Evolutionary conservation across 2,797 vertebrate genomes (phyloP).

Genomic region (Phaenicophaeus curvirostris): DNA sequence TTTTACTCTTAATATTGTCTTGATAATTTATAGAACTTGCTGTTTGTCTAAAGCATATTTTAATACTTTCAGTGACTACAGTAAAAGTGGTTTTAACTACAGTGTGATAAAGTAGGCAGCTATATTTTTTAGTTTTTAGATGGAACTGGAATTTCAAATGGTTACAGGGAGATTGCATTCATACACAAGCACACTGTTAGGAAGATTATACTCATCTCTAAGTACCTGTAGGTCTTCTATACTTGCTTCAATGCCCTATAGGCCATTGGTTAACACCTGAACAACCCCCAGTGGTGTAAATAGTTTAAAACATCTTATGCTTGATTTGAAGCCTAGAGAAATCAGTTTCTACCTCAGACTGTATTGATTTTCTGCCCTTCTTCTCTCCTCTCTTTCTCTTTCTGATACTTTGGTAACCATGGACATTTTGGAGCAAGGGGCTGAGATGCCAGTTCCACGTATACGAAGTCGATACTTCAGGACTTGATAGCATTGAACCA

Average conservation of each 20-base stretch:
- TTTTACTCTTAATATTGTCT: not conserved
- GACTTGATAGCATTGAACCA: not conserved
- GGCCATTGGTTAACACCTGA: not conserved
- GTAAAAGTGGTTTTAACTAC: not conserved
- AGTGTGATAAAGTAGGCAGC: not conserved
- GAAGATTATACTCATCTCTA: not conserved
- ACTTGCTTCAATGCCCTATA: not conserved
- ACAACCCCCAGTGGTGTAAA: not conserved
- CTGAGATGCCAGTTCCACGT: not conserved
- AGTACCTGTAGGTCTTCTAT: not conserved
- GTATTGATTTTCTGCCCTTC: not conserved
- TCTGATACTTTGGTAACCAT: not conserved
- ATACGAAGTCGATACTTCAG: not conserved
- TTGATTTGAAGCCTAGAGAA: not conserved
- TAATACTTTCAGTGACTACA: not conserved
- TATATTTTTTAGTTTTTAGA: not conserved
- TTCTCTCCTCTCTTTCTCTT: not conserved
- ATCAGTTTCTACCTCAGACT: not conserved
- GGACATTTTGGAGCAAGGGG: not conserved
- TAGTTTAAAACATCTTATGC: not conserved
- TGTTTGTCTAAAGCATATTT: not conserved
- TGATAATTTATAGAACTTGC: not conserved
- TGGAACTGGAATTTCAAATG: not conserved
- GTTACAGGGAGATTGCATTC: not conserved
- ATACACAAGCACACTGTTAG: not conserved